A percentile compares a stretch with the other conserved stretches of the same genome.
Evolutionary conservation across 2,113 vertebrate species (phyloP).

Genomic region (Ochotona princeps): DNA sequence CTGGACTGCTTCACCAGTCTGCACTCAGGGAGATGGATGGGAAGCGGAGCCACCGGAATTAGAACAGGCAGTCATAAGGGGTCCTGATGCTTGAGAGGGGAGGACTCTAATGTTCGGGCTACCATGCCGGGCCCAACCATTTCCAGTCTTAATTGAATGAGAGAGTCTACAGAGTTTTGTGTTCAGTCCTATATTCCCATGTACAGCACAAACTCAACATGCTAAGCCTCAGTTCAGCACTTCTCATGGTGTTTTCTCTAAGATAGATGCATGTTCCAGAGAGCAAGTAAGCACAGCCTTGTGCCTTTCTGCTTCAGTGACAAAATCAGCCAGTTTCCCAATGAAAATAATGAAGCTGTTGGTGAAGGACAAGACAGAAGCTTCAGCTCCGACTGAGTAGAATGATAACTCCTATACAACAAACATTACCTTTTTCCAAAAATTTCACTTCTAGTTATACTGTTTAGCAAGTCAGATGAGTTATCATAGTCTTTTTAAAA

Average conservation of each 20-base stretch:
- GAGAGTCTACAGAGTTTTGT: background rate
- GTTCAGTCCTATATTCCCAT: background rate
- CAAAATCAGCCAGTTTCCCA: background rate
- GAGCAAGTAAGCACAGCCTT: background rate
- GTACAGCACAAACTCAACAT: background rate
- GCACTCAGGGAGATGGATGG: too few relatives aligned
- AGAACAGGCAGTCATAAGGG: too few relatives aligned
- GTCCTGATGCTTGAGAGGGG: too few relatives aligned
- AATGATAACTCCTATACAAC: constrained; percentile 40
- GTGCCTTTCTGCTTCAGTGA: background rate
- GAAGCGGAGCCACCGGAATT: too few relatives aligned
- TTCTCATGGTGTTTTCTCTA: background rate
- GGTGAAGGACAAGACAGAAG: background rate
- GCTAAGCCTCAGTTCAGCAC: background rate
- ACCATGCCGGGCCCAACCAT: too few relatives aligned
- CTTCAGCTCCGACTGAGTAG: background rate
- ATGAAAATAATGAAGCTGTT: constrained; percentile 17
- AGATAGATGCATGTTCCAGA: background rate
- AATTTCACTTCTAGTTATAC: constrained; percentile 10
- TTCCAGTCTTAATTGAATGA: background rate
- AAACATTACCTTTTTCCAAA: background rate
- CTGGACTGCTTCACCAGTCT: too few relatives aligned
- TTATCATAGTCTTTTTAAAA: background rate
- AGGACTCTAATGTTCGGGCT: too few relatives aligned
- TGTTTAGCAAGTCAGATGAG: background rate